A percentile compares a stretch with the other conserved stretches of the same genome.
phyloP scores from a whole-genome alignment of 1,140 invertebrate species.

The Drosophila serrata region DNA sequence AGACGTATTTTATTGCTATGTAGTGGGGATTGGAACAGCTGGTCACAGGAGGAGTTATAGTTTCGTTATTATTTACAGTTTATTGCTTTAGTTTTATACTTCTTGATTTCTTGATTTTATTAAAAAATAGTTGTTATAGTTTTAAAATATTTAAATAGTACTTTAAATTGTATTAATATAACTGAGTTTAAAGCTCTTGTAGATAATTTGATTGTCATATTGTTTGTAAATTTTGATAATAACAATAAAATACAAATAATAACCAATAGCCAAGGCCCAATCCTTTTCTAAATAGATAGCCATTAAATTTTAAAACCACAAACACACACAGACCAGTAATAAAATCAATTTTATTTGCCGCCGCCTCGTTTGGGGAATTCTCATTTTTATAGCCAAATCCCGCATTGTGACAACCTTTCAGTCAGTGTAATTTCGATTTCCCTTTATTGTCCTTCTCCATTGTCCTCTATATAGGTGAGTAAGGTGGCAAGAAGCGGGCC shows the following conservation, averaged over 20 bases:
- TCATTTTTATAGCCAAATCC: constrained; percentile 33
- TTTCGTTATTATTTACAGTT: not conserved
- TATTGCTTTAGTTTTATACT: too few relatives aligned
- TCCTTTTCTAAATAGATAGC: constrained; percentile 1
- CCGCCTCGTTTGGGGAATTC: constrained; percentile 17
- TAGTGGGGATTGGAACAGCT: not conserved
- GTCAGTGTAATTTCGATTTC: constrained; percentile 52
- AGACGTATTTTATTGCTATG: constrained; percentile 1
- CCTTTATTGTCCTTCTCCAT: constrained; percentile 47
- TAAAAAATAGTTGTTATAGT: not conserved
- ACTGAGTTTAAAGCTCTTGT: too few relatives aligned
- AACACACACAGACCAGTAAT: not conserved
- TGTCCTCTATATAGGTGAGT: constrained; percentile 7
- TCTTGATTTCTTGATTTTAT: not conserved
- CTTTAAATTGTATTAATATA: too few relatives aligned
- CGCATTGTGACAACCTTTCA: constrained; percentile 40
- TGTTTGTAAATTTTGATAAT: not conserved
- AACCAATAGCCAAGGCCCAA: not conserved
- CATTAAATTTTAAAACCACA: constrained; percentile 28
- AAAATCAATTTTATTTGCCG: constrained; percentile 40
- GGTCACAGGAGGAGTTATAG: not conserved
- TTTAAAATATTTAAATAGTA: not conserved
- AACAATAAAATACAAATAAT: not conserved
- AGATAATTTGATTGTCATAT: too few relatives aligned
- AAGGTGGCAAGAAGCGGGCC: not conserved